Conservation (phyloP, 1,140 invertebrate genomes). For the Amphibalanus amphitrite region DNA sequence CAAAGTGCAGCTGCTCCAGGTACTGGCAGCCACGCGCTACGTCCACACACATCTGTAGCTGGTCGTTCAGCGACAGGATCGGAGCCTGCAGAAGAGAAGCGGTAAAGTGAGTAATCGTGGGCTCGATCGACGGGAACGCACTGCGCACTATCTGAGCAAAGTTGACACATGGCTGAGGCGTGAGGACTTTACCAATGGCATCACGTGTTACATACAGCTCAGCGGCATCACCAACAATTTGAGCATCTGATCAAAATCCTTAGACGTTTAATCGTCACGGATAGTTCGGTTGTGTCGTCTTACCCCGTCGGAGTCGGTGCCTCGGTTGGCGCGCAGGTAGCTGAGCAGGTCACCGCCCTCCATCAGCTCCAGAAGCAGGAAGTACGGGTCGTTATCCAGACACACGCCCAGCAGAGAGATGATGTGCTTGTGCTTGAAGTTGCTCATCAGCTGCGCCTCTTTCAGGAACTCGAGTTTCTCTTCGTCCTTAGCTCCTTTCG, state of each 20-base stretch:
- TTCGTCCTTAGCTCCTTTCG: slow-evolving; percentile 74
- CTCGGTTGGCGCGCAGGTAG: slow-evolving; percentile 59
- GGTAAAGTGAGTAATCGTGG: too few relatives aligned
- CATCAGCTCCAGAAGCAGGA: slow-evolving; percentile 93
- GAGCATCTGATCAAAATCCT: too few relatives aligned
- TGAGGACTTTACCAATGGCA: too few relatives aligned
- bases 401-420: slow-evolving; percentile 81
- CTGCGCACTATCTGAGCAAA: too few relatives aligned
- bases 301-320: slow-evolving; percentile 18
- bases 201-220: too few relatives aligned
- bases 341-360: slow-evolving; percentile 84
- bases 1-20: slow-evolving; percentile 77
- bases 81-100: slow-evolving; percentile 20
- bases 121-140: too few relatives aligned
- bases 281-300: too few relatives aligned
- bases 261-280: too few relatives aligned
- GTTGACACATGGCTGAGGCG: too few relatives aligned
- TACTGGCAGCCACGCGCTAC: slow-evolving; percentile 82
- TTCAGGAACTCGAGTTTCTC: slow-evolving; percentile 90
- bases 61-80: slow-evolving; percentile 51
- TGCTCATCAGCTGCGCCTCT: slow-evolving; percentile 91
- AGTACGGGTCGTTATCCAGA: slow-evolving; percentile 77
- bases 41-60: slow-evolving; percentile 82
- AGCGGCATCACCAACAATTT: too few relatives aligned
- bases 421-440: slow-evolving; percentile 92